Percentiles rank a stretch among this genome's conserved stretches.
phyloP scores from a whole-genome alignment of 2,888 invertebrate genomes.

The Lissocephala sabroskyi region DNA sequence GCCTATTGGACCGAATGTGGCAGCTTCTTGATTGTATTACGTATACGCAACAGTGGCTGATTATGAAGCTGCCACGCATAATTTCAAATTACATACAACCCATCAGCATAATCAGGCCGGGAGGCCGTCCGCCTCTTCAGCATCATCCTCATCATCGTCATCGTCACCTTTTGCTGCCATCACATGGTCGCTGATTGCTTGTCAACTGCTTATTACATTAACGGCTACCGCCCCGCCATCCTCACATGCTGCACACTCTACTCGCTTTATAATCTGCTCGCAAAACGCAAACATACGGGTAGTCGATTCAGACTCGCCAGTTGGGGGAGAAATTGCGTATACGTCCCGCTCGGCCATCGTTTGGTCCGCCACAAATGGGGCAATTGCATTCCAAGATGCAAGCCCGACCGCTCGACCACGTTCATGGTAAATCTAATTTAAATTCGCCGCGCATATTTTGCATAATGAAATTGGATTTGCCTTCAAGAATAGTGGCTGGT shows the following conservation, averaged over 20 bases:
- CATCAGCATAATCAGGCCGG: conserved; percentile 47
- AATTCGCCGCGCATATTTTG: conserved; percentile 55
- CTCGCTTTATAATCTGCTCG: too few species aligned
- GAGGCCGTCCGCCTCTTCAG: conserved; percentile 36
- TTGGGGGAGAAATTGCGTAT: too few species aligned
- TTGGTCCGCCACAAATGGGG: too few species aligned
- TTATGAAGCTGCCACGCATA: conserved; percentile 40
- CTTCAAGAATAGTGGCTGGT: conserved; percentile 16
- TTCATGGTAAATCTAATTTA: conserved; percentile 51
- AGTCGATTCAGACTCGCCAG: too few species aligned
- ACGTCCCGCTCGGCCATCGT: not conserved
- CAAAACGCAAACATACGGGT: too few species aligned
- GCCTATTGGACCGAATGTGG: too few species aligned
- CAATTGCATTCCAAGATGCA: too few species aligned
- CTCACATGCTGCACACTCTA: too few species aligned
- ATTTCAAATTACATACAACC: conserved; percentile 54
- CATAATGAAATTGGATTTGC: conserved; percentile 57
- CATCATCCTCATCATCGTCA: too few species aligned
- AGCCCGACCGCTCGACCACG: too few species aligned
- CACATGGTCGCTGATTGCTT: conserved; percentile 50
- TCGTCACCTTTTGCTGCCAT: conserved; percentile 20
- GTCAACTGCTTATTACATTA: conserved; percentile 52
- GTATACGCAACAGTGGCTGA: conserved; percentile 31
- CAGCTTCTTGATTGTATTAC: conserved; percentile 61
- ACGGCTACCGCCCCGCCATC: too few species aligned